These are phyloP conservation scores for Graptemys geographica DNA, from an alignment of 2,797 vertebrate species.

Conservation along the genomic window DNA sequence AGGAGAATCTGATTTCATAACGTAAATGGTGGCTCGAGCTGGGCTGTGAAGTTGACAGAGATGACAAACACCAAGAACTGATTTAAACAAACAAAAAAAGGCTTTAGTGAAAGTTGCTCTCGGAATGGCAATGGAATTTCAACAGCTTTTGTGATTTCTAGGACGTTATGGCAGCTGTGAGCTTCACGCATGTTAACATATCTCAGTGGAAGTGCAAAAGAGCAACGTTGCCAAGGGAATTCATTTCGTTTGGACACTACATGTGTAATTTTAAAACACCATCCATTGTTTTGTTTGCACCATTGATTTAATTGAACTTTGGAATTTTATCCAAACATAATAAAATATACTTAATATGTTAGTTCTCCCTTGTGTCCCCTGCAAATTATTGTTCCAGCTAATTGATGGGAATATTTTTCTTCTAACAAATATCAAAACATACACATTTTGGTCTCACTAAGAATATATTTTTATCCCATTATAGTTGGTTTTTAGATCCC, in stretches of 20 bases:
- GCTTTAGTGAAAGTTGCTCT: background rate
- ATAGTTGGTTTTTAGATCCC: constrained; percentile 23
- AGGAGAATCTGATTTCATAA: background rate
- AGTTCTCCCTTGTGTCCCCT: background rate
- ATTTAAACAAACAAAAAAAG: background rate
- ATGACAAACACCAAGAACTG: background rate
- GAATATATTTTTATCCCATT: background rate
- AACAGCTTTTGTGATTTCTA: rapidly evolving
- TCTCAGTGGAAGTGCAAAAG: background rate
- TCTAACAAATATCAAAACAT: background rate
- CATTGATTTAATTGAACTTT: background rate
- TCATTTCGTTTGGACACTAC: background rate
- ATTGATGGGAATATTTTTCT: background rate
- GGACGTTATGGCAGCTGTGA: background rate
- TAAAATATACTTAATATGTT: background rate
- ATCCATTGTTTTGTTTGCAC: background rate
- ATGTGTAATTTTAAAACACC: background rate
- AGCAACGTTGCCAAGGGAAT: background rate
- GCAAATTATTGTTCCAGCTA: background rate
- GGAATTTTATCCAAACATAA: background rate
- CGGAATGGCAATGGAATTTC: background rate
- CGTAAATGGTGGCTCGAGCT: background rate
- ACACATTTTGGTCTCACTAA: background rate
- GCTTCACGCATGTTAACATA: background rate
- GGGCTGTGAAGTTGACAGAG: background rate